A percentile compares a stretch with the other conserved stretches of the same genome.
Evolutionary conservation across 2,797 vertebrate species (phyloP).

Genomic region (Lithobates pipiens): DNA sequence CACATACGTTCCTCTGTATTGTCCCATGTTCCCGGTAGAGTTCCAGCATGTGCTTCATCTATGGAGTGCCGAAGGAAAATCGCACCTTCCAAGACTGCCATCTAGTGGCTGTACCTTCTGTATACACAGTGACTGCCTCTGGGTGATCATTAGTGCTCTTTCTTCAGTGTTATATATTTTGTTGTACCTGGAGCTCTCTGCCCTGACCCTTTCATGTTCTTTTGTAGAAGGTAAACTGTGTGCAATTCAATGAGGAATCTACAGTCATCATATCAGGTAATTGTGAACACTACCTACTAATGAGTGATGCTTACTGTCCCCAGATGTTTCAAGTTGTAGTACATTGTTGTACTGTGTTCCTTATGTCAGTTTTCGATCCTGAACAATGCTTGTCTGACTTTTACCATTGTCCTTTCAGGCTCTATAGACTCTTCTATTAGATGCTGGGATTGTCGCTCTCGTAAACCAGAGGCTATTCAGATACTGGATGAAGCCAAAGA

Average conservation of each 20-base stretch:
- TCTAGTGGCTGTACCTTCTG: too few species aligned
- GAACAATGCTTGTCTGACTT: neutral
- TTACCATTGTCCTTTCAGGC: constrained; percentile 71
- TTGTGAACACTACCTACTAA: neutral
- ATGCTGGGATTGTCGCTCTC: constrained; percentile 92
- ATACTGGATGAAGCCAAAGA: constrained; percentile 88
- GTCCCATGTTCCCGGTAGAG: too few species aligned
- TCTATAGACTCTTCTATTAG: constrained; percentile 90
- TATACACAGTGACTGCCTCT: neutral
- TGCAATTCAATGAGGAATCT: constrained; percentile 93
- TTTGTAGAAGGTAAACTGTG: constrained; percentile 89
- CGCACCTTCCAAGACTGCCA: too few species aligned
- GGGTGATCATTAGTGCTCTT: neutral
- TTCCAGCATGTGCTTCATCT: too few species aligned
- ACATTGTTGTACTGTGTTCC: too few species aligned
- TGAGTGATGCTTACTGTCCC: neutral
- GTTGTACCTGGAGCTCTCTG: neutral
- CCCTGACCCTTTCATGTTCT: neutral
- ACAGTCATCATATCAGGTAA: constrained; percentile 90
- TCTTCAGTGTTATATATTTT: neutral
- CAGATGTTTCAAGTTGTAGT: neutral
- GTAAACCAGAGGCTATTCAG: constrained; percentile 85
- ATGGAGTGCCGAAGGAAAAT: too few species aligned
- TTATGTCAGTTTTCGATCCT: too few species aligned
- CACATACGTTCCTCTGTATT: too few species aligned